Percentiles rank a stretch among this genome's conserved stretches.
phyloP scores from a whole-genome alignment of 2,888 invertebrate genomes.

The Lithosia quadra region DNA sequence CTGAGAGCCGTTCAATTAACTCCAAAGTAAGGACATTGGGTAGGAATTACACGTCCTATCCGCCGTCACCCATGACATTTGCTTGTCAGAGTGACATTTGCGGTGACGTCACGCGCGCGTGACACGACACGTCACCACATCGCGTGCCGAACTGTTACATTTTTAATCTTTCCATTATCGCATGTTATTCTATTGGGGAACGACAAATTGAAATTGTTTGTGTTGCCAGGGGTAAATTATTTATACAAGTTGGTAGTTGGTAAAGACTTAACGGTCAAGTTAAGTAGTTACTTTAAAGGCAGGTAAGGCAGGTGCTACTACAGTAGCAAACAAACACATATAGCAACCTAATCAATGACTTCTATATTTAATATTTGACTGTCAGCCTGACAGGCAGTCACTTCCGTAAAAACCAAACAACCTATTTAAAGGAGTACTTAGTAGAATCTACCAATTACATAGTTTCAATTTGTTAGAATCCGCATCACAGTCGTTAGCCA shows the following conservation, averaged over 20 bases:
- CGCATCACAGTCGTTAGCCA: no score
- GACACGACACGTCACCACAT: conserved; percentile 70
- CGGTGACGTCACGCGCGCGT: conserved; percentile 67
- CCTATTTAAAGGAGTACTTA: no score
- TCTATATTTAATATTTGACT: no score
- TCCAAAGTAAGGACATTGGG: neutral
- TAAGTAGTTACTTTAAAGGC: neutral
- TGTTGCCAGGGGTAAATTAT: conserved; percentile 26
- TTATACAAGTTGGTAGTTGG: conserved; percentile 3
- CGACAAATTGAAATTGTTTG: conserved; percentile 58
- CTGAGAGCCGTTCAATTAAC: neutral
- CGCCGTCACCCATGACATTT: conserved; percentile 57
- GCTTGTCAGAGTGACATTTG: conserved; percentile 65
- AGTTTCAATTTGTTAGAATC: no score
- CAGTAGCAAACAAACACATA: neutral
- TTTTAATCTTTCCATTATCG: conserved; percentile 81
- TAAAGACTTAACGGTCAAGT: neutral
- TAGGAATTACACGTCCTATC: conserved; percentile 18
- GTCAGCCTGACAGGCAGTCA: no score
- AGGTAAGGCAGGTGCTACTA: neutral
- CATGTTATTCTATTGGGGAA: conserved; percentile 61
- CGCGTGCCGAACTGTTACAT: conserved; percentile 73
- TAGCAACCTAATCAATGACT: neutral
- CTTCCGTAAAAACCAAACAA: no score
- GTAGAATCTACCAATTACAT: no score